Evolutionary conservation across 2,797 vertebrate genomes (phyloP), one percentile per base, ranked within the genome.

Genomic region (Neopelma chrysocephalum): DNA sequence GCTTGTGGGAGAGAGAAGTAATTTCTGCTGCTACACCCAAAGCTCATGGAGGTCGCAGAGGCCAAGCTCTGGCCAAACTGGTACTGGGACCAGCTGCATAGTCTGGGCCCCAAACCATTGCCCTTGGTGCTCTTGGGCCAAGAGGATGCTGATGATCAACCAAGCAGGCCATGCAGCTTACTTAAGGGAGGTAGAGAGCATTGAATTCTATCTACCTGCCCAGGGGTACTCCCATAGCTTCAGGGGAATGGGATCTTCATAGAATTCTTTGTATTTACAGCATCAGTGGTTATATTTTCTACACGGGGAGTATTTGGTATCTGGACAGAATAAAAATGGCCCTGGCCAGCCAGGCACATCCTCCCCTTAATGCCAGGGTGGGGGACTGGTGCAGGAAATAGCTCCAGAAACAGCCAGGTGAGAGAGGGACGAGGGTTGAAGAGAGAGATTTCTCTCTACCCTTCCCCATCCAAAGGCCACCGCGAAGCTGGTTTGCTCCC

Each of bases 401-500:
- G 23, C 38, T 66, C 23, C 54, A 86, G 61, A 31, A 81, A n/a
- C 29, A 82, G 8, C 16, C n/a, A 3, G 1, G 6, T 69, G 42
- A 31, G 18, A 72, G 15, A 3, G 7, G 1, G 6, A 7, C 4
- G 11, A 42, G 15, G 8, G 3, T 2, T 71, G 47, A 71, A 10
- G n/a, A 27, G 6, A 31, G 8, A 56, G 8, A 38, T 42, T 92
- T 87, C 50, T 57, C 19, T 36, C 26, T 65, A 22, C 6, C 10
- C 7, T 40, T 86, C 25, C 9, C 22, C 23, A 61, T 27, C 12
- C 47, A 43, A 69, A 65, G 32, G 27, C 62, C 17, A 4, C 34
- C 1, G 3, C 0, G 0, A 32, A 64, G 29, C 3, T 47, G 21
- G 3, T 79, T 51, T 0, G 0, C 32, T 61, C 26, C 20, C 16